Evolutionary conservation across 2,797 vertebrate genomes (phyloP), one percentile per base, ranked within the genome.

Genomic region (Pygocentrus nattereri): DNA sequence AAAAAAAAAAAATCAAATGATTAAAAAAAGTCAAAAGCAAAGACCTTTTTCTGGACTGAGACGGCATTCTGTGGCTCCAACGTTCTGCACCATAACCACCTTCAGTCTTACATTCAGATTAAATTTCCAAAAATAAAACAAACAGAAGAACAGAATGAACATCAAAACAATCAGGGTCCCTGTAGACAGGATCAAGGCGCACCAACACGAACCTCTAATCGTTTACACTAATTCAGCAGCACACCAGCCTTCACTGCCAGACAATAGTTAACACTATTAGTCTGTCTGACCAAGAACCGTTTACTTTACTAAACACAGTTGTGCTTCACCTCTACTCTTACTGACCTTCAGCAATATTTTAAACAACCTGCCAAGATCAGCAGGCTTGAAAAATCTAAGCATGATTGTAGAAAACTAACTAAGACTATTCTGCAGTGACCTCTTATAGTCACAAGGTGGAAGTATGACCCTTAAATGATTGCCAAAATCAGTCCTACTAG

Each of bases 401-500:
- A 50, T 44, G 59, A 41, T 13, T 68, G 25, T 25, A 2, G 19
- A 71, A n/a, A 50, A 74, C 15, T n/a, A n/a, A n/a, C n/a, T n/a
- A n/a, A 13, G 61, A 19, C 18, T 58, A 16, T 80, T 58, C 25
- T 82, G 74, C 56, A 21, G 23, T 11, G 67, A 62, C 38, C n/a
- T 31, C 47, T n/a, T 69, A 16, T 5, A 23, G 72, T 77, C 89
- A 84, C 80, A 23, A 88, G 87, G 30, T 82, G 86, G 87, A 62
- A 56, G n/a, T 34, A 30, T 52, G 82, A 71, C 38, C 30, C 10
- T 13, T 61, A 52, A 23, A 70, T 64, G 25, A 31, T 1, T 21
- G 49, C 23, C 5, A 71, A 31, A 30, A 16, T 23, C 12, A 7
- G 25, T 1, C 34, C 34, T 34, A 12, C 12, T 27, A 8, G 47